A percentile compares a stretch with the other conserved stretches of the same genome.
Conservation (phyloP, 2,113 vertebrate genomes). For the Pelodiscus sinensis region DNA sequence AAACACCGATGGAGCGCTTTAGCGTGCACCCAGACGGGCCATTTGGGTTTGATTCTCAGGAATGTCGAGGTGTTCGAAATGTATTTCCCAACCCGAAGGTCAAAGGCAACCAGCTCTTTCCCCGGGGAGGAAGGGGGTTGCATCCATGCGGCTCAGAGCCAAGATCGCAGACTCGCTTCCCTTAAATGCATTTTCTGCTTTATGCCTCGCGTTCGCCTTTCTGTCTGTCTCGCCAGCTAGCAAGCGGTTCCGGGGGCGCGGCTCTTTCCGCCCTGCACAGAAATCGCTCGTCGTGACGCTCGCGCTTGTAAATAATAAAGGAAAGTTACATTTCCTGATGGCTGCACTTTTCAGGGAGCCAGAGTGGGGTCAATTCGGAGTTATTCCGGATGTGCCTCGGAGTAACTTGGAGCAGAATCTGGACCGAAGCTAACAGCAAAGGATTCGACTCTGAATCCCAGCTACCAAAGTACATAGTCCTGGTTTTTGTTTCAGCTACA, state of each 20-base stretch:
- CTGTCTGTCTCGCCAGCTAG: background rate
- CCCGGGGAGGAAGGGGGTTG: background rate
- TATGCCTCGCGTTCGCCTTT: background rate
- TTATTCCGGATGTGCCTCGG: fast-evolving
- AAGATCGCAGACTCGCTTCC: background rate
- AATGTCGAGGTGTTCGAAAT: background rate
- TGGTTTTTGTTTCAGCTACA: background rate
- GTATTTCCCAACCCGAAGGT: background rate
- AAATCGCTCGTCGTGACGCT: fast-evolving
- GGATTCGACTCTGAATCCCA: too few species aligned
- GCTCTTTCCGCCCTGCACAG: fast-evolving
- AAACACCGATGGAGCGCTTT: too few species aligned
- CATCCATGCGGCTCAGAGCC: background rate
- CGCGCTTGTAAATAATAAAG: fast-evolving
- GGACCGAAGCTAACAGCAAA: background rate
- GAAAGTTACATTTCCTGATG: too few species aligned
- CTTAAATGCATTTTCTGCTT: background rate
- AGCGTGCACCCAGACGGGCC: too few species aligned
- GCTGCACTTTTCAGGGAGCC: too few species aligned
- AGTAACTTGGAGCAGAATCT: background rate
- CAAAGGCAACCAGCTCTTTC: background rate
- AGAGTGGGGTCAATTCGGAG: background rate
- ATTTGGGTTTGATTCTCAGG: background rate
- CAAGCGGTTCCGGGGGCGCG: background rate
- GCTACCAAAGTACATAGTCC: too few species aligned